Evolutionary conservation across 2,113 vertebrate genomes (phyloP).

Genomic region (Etia nguti): DNA sequence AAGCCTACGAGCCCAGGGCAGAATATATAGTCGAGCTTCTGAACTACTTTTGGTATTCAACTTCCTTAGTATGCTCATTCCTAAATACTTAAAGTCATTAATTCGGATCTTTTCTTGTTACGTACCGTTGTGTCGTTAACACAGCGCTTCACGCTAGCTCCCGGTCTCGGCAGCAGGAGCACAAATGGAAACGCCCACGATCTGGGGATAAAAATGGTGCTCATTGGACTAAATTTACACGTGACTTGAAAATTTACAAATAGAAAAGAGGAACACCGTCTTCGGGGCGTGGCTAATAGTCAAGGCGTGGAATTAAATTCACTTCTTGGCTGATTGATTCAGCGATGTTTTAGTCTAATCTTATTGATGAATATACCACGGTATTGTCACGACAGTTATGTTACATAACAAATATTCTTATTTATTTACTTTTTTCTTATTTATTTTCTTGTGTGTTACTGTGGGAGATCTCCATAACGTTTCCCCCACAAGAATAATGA

Average conservation of each 20-base stretch:
- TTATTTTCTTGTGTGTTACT: not conserved
- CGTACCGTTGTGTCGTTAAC: conserved; percentile 4
- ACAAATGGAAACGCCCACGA: conserved; percentile 14
- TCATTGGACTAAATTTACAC: conserved; percentile 1
- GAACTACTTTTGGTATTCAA: fast-evolving
- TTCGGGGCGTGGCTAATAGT: not conserved
- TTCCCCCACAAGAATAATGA: not conserved
- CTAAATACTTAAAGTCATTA: not conserved
- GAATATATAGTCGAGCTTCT: fast-evolving
- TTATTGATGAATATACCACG: not conserved
- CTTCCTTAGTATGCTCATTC: fast-evolving
- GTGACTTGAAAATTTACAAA: not conserved
- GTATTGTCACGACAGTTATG: not conserved
- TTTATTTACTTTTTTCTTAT: no score
- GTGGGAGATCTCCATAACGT: not conserved
- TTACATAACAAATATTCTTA: not conserved
- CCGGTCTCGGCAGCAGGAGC: not conserved
- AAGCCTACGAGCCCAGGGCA: fast-evolving
- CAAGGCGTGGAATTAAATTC: not conserved
- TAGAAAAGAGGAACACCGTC: not conserved
- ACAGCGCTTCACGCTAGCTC: not conserved
- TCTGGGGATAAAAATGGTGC: fast-evolving
- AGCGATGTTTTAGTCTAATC: not conserved
- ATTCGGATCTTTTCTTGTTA: fast-evolving
- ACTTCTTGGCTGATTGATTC: not conserved